Conservation (phyloP, 1,140 invertebrate genomes). For the Colletes latitarsis region DNA sequence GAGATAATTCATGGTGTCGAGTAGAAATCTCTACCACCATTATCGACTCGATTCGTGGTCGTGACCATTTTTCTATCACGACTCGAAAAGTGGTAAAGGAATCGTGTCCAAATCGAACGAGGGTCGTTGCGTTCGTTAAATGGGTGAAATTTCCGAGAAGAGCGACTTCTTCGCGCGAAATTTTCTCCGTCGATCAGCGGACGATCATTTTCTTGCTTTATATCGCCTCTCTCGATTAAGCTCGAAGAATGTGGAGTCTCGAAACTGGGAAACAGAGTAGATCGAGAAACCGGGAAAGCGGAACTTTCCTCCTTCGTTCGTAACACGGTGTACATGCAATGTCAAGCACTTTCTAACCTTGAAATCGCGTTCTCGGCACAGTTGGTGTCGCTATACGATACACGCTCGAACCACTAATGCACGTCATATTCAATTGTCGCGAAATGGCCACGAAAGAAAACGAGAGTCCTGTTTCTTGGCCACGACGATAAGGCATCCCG, state of each 20-base stretch:
- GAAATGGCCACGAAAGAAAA: too few species aligned
- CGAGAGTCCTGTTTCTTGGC: too few species aligned
- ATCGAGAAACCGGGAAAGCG: constrained; percentile 39
- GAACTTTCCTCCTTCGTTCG: constrained; percentile 22
- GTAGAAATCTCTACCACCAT: too few species aligned
- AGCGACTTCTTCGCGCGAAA: too few species aligned
- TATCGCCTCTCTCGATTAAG: neutral
- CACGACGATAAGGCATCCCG: too few species aligned
- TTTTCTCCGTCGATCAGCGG: constrained; percentile 13
- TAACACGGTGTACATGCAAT: constrained; percentile 4
- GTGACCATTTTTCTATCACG: too few species aligned
- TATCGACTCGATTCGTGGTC: too few species aligned
- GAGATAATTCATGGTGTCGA: too few species aligned
- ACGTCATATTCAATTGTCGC: neutral
- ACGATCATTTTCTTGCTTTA: neutral
- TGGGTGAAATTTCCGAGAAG: too few species aligned
- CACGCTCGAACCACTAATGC: neutral
- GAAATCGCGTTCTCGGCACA: neutral
- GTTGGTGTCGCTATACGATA: neutral
- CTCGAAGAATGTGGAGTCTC: neutral
- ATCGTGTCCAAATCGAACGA: too few species aligned
- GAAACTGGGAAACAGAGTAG: constrained; percentile 36
- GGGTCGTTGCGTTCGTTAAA: too few species aligned
- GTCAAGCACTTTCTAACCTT: constrained; percentile 28
- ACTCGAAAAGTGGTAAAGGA: too few species aligned